These are phyloP conservation scores for Ancistrus triradiatus DNA, from an alignment of 2,113 vertebrate genomes.

Conservation along the genomic window DNA sequence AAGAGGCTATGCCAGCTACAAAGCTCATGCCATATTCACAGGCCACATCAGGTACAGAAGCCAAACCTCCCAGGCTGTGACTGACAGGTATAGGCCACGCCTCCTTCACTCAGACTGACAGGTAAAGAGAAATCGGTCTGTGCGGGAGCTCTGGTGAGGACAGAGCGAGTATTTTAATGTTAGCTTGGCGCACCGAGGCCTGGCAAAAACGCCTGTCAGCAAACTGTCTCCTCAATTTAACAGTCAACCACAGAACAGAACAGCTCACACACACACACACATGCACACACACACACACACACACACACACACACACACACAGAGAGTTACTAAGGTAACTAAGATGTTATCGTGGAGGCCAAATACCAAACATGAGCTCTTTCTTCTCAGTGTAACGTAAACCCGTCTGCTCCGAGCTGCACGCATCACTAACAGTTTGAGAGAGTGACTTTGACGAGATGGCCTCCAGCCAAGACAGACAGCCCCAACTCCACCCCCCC, in stretches of 20 bases:
- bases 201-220: slow-evolving; percentile 66
- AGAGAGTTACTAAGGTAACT: slow-evolving; percentile 41
- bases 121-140: no score
- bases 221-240: slow-evolving; percentile 66
- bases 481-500: slow-evolving; percentile 45
- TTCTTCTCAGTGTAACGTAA: slow-evolving; percentile 65
- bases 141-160: no score
- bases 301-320: slow-evolving; percentile 30
- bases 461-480: slow-evolving; percentile 53
- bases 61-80: no score
- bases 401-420: slow-evolving; percentile 52
- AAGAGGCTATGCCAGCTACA: no score
- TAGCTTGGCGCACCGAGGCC: slow-evolving; percentile 54
- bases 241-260: slow-evolving; percentile 56
- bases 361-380: slow-evolving; percentile 58
- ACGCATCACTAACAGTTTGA: slow-evolving; percentile 58
- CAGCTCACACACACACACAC: slow-evolving; percentile 21
- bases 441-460: slow-evolving; percentile 65
- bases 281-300: slow-evolving; percentile 26
- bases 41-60: no score
- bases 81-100: no score
- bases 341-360: slow-evolving; percentile 49
- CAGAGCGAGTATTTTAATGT: slow-evolving; percentile 61
- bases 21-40: no score
- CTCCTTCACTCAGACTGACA: no score